A percentile compares a stretch with the other conserved stretches of the same genome.
These are phyloP conservation scores for Ochropacha duplaris DNA, from an alignment of 2,888 invertebrate species.

Conservation along the genomic window DNA sequence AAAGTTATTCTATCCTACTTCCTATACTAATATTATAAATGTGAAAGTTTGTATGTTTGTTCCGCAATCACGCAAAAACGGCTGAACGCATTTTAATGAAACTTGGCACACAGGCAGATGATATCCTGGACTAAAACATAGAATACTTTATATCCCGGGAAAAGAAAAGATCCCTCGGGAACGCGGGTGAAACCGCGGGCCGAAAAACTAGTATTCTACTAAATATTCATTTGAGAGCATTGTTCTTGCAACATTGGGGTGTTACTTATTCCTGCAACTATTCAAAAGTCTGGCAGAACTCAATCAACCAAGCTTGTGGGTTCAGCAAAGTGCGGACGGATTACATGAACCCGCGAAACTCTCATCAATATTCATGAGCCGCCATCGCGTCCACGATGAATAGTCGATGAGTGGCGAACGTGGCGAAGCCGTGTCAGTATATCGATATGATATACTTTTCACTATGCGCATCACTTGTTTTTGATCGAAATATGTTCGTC, in stretches of 20 bases:
- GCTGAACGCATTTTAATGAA: too few species aligned
- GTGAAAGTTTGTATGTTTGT: too few species aligned
- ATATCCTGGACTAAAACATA: too few species aligned
- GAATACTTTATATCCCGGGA: too few species aligned
- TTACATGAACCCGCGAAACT: slow-evolving; percentile 67
- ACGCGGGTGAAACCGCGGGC: too few species aligned
- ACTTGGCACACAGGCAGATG: too few species aligned
- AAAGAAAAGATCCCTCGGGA: too few species aligned
- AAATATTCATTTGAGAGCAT: neutral
- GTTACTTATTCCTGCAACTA: slow-evolving; percentile 26
- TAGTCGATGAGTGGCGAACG: slow-evolving; percentile 56
- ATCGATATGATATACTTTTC: slow-evolving; percentile 33
- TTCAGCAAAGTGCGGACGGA: slow-evolving; percentile 45
- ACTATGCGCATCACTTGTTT: slow-evolving; percentile 23
- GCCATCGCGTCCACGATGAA: slow-evolving; percentile 58
- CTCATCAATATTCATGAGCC: slow-evolving; percentile 71
- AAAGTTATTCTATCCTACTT: too few species aligned
- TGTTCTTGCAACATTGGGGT: slow-evolving; percentile 9
- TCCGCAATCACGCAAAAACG: too few species aligned
- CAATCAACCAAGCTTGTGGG: slow-evolving; percentile 52
- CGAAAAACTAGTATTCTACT: too few species aligned
- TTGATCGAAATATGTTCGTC: slow-evolving; percentile 8
- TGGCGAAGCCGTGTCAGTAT: too few species aligned
- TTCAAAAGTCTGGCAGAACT: slow-evolving; percentile 42
- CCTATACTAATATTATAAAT: too few species aligned